phyloP scores from a whole-genome alignment of 2,797 vertebrate genomes.

The Pipistrellus kuhlii region DNA sequence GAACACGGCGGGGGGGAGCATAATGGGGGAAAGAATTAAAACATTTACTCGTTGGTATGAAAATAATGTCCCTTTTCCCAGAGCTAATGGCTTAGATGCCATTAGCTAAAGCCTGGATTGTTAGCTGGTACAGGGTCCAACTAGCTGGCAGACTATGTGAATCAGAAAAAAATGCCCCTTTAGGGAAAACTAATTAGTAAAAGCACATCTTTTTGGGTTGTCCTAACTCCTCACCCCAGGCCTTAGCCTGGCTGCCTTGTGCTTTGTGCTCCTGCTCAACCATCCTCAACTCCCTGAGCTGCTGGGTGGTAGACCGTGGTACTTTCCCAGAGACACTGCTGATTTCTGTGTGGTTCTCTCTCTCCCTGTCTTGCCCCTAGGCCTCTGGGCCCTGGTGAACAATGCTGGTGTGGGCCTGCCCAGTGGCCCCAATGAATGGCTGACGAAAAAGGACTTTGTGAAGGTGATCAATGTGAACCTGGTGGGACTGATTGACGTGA shows the following conservation, averaged over 20 bases:
- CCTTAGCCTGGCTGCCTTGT: neutral
- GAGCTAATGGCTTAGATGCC: neutral
- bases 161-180: neutral
- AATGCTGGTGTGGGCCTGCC: slow-evolving; percentile 83
- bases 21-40: neutral
- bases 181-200: neutral
- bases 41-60: neutral
- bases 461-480: slow-evolving; percentile 83
- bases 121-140: neutral
- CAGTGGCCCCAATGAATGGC: slow-evolving; percentile 83
- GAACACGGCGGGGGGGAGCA: neutral
- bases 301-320: neutral
- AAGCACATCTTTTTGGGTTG: neutral
- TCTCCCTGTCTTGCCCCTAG: slow-evolving; percentile 55
- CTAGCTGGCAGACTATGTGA: neutral
- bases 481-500: slow-evolving; percentile 82
- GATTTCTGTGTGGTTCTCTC: neutral
- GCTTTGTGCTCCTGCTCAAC: neutral
- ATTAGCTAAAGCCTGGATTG: neutral
- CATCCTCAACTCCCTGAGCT: neutral
- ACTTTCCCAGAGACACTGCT: slow-evolving; percentile 4
- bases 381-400: slow-evolving; percentile 85
- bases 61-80: neutral
- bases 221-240: neutral
- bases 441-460: slow-evolving; percentile 82